Evolutionary conservation across 2,888 invertebrate species (phyloP).

Genomic region (Aquatica leii): DNA sequence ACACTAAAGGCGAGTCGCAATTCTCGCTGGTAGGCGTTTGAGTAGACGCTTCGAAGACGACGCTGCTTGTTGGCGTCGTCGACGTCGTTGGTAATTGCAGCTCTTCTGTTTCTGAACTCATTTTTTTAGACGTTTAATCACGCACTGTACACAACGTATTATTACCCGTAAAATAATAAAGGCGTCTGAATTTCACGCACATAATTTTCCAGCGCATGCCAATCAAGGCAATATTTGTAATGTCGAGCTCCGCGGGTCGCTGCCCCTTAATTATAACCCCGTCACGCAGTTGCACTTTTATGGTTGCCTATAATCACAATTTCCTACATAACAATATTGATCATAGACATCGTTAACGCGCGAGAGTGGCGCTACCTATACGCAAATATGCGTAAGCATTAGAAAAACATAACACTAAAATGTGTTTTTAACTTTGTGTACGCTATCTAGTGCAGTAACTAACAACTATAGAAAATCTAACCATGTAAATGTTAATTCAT

Average conservation of each 20-base stretch:
- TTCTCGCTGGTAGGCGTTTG: constrained; percentile 65
- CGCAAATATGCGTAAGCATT: too few relatives aligned
- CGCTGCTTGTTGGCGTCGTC: constrained; percentile 31
- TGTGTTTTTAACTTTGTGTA: too few relatives aligned
- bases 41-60: constrained; percentile 62
- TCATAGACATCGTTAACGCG: too few relatives aligned
- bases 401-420: too few relatives aligned
- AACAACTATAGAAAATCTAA: too few relatives aligned
- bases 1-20: constrained; percentile 63
- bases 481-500: too few relatives aligned
- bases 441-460: too few relatives aligned
- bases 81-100: constrained; percentile 20
- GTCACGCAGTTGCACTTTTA: constrained; percentile 11
- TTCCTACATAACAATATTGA: too few relatives aligned
- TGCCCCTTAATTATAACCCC: constrained; percentile 28
- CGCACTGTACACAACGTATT: not conserved
- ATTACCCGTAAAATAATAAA: not conserved
- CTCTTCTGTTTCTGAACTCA: constrained; percentile 28
- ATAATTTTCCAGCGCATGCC: not conserved
- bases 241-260: too few relatives aligned
- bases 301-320: constrained; percentile 23
- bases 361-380: too few relatives aligned
- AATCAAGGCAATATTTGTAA: too few relatives aligned
- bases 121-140: not conserved
- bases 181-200: not conserved